A percentile compares a stretch with the other conserved stretches of the same genome.
phyloP scores from a whole-genome alignment of 2,113 vertebrate genomes.

The Toxotes chatareus region DNA sequence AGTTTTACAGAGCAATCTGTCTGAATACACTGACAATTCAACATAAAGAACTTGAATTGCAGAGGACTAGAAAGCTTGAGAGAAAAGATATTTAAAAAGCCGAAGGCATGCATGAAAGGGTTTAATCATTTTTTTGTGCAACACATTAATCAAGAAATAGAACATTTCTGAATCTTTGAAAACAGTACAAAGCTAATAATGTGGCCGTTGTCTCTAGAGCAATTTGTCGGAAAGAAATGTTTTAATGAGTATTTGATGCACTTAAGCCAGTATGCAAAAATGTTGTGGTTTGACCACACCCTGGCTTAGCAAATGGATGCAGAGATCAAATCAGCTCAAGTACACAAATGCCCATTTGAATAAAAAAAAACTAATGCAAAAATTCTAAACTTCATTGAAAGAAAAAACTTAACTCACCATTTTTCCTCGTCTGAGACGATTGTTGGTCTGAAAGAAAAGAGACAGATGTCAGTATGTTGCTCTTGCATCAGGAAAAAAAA shows the following conservation, averaged over 20 bases:
- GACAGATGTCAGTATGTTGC: slow-evolving; percentile 24
- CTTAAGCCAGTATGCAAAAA: slow-evolving; percentile 9
- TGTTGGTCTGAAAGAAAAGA: slow-evolving; percentile 81
- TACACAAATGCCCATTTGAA: not conserved
- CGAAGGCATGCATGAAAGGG: not conserved
- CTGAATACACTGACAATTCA: slow-evolving; percentile 11
- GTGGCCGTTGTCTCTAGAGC: not conserved
- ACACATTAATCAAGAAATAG: not conserved
- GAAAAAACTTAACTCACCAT: slow-evolving; percentile 81
- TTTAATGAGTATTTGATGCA: not conserved
- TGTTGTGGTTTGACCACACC: slow-evolving; percentile 56
- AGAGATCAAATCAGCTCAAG: not conserved
- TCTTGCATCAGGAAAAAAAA: not conserved
- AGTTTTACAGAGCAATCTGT: slow-evolving; percentile 18
- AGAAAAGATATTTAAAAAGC: not conserved
- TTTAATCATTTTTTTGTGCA: slow-evolving; percentile 7
- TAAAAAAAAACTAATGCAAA: not conserved
- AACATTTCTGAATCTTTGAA: not conserved
- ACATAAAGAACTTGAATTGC: not conserved
- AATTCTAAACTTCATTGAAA: not conserved
- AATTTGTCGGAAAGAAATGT: not conserved
- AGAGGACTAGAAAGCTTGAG: not conserved
- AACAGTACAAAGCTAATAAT: not conserved
- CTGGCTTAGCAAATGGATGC: slow-evolving; percentile 20
- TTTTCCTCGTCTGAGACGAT: slow-evolving; percentile 89